Percentiles rank a stretch among this genome's conserved stretches.
phyloP scores from a whole-genome alignment of 2,888 invertebrate genomes.

The Pollenia amentaria region DNA sequence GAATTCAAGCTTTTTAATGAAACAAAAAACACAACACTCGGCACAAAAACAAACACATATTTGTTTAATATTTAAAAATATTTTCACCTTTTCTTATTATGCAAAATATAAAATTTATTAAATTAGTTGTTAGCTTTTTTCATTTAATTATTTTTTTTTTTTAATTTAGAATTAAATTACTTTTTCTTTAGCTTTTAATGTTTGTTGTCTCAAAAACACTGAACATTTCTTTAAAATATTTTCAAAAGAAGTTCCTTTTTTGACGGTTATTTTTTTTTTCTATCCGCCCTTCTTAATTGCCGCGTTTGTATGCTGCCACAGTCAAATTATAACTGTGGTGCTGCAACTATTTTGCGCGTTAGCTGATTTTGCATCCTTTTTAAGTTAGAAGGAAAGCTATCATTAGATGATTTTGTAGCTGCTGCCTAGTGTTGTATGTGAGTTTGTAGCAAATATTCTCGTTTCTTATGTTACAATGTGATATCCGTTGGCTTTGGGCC shows the following conservation, averaged over 20 bases:
- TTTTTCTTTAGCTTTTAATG: too few relatives aligned
- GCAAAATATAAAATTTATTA: too few relatives aligned
- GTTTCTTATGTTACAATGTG: slow-evolving; percentile 56
- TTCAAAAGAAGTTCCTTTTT: slow-evolving; percentile 30
- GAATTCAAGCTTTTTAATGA: not conserved
- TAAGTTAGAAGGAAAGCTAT: slow-evolving; percentile 72
- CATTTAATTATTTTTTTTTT: too few relatives aligned
- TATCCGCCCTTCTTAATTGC: slow-evolving; percentile 52
- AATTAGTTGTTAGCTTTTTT: too few relatives aligned
- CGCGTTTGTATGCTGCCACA: slow-evolving; percentile 71
- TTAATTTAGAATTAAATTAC: too few relatives aligned
- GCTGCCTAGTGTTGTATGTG: slow-evolving; percentile 28
- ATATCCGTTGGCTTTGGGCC: slow-evolving; percentile 69
- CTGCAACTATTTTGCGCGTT: slow-evolving; percentile 73
- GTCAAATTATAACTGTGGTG: slow-evolving; percentile 71
- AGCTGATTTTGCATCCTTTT: slow-evolving; percentile 73
- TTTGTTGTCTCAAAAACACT: not conserved
- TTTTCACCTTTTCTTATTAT: slow-evolving; percentile 4
- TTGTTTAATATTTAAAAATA: not conserved
- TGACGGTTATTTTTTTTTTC: slow-evolving; percentile 2
- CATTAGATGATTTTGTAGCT: slow-evolving; percentile 62
- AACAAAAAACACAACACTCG: slow-evolving; percentile 31
- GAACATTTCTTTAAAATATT: slow-evolving; percentile 1
- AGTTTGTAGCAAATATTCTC: not conserved
- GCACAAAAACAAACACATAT: slow-evolving; percentile 1